A percentile compares a stretch with the other conserved stretches of the same genome.
Conservation (phyloP, 2,888 invertebrate genomes). For the Sacculina carcini region DNA sequence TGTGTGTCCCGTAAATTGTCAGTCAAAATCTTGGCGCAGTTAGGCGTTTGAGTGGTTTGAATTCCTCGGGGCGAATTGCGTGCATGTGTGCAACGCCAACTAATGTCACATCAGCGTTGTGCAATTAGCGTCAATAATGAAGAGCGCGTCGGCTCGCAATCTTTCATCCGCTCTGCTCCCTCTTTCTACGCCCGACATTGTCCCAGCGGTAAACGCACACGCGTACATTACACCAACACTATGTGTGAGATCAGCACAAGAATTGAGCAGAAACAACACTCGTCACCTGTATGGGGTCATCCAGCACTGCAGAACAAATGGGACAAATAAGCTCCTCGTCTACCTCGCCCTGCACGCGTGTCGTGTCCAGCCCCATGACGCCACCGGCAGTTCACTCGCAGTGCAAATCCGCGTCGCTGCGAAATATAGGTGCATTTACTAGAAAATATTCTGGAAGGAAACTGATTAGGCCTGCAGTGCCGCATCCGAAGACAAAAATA, state of each 20-base stretch:
- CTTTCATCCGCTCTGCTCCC: no score
- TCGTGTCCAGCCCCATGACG: slow-evolving; percentile 75
- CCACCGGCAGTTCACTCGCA: no score
- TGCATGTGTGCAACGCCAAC: not conserved
- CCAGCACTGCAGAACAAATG: slow-evolving; percentile 80
- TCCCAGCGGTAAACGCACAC: no score
- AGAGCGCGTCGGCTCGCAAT: no score
- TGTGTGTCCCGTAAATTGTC: no score
- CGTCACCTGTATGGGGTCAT: slow-evolving; percentile 71
- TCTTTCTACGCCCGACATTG: no score
- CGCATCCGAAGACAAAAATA: not conserved
- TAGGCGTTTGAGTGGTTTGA: no score
- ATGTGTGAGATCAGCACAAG: not conserved
- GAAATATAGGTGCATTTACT: not conserved
- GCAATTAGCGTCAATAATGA: no score
- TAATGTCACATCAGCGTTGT: not conserved
- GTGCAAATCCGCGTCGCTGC: no score
- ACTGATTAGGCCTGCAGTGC: not conserved
- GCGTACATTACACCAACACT: not conserved
- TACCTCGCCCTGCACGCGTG: slow-evolving; percentile 78
- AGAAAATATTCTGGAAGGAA: not conserved
- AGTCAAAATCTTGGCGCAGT: no score
- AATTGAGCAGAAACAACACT: not conserved
- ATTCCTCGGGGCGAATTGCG: not conserved
- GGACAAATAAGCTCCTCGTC: slow-evolving; percentile 91